These are phyloP conservation scores for Cactoblastis cactorum DNA, from an alignment of 2,888 invertebrate genomes.

Conservation along the genomic window DNA sequence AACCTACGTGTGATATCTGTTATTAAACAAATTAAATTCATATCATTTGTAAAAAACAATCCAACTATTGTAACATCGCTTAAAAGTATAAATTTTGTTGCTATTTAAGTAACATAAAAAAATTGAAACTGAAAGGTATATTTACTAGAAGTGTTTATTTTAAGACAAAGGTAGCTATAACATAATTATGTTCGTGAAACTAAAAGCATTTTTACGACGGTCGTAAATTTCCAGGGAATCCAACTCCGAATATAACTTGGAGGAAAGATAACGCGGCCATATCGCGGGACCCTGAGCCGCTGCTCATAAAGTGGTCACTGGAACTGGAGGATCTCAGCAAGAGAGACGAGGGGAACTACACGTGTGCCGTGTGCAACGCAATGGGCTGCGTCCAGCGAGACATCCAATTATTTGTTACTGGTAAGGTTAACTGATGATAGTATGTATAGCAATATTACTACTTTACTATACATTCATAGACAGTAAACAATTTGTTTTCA, in stretches of 20 bases:
- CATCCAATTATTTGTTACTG: slow-evolving; percentile 26
- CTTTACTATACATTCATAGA: not conserved
- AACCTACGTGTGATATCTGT: too few species aligned
- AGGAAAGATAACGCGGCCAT: slow-evolving; percentile 81
- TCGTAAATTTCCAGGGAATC: slow-evolving; percentile 69
- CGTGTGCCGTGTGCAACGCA: slow-evolving; percentile 86
- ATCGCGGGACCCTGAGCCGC: slow-evolving; percentile 74
- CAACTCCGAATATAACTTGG: slow-evolving; percentile 87
- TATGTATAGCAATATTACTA: not conserved
- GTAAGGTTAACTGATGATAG: not conserved
- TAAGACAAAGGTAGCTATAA: slow-evolving; percentile 9
- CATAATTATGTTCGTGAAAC: slow-evolving; percentile 13
- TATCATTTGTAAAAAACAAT: too few species aligned
- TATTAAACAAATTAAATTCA: too few species aligned
- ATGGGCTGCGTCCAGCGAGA: slow-evolving; percentile 83
- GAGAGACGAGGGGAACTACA: slow-evolving; percentile 87
- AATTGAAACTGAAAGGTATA: not conserved
- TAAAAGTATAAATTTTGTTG: too few species aligned
- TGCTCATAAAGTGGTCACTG: slow-evolving; percentile 79
- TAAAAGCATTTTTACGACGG: slow-evolving; percentile 15
- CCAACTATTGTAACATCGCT: too few species aligned
- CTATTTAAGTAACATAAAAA: too few species aligned
- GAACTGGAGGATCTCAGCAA: slow-evolving; percentile 85
- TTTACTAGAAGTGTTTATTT: slow-evolving; percentile 6
- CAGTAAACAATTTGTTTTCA: too few species aligned